A percentile compares a stretch with the other conserved stretches of the same genome.
Conservation (phyloP, 2,113 vertebrate genomes). For the Isichthys henryi region DNA sequence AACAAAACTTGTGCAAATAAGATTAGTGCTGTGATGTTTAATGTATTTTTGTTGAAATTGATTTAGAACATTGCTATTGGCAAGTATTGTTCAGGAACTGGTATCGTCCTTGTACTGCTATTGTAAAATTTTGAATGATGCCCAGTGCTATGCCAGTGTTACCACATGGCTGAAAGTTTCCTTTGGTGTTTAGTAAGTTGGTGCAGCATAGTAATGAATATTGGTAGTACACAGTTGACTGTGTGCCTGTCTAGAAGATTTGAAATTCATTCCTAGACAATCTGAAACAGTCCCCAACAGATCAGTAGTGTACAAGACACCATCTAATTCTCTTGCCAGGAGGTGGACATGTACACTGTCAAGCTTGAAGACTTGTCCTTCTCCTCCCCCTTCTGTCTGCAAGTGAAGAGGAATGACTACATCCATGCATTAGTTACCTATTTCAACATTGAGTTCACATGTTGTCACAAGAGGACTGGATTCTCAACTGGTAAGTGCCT, state of each 20-base stretch:
- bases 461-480: constrained; percentile 87
- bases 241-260: not conserved
- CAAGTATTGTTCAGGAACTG: no score
- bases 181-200: not conserved
- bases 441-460: constrained; percentile 92
- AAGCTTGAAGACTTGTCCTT: constrained; percentile 85
- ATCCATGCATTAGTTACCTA: constrained; percentile 85
- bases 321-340: constrained; percentile 49
- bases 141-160: not conserved
- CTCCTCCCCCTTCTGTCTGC: constrained; percentile 87
- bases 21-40: no score
- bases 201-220: not conserved
- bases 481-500: constrained; percentile 78
- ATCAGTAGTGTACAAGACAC: not conserved
- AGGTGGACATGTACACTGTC: constrained; percentile 91
- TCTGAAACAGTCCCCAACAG: not conserved
- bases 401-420: constrained; percentile 86
- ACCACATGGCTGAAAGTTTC: not conserved
- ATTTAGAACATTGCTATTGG: no score
- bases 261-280: not conserved
- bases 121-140: no score
- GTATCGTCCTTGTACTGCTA: no score
- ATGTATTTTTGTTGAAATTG: no score
- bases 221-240: not conserved
- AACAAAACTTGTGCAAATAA: no score